phyloP scores from a whole-genome alignment of 1,140 invertebrate genomes.

The Drosophila insularis region DNA sequence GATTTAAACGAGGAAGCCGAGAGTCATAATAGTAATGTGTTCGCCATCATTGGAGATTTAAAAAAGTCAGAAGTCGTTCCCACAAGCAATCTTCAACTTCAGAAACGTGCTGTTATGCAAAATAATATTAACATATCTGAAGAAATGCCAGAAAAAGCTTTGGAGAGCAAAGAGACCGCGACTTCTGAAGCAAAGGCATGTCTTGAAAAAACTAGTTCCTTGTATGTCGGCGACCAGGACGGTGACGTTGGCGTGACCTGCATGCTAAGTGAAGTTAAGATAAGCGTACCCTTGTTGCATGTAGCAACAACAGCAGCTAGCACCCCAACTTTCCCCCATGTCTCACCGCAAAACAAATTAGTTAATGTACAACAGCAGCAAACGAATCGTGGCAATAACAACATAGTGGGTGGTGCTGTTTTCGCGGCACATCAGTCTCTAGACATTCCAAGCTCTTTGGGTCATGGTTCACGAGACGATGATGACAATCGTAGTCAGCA shows the following conservation, averaged over 20 bases:
- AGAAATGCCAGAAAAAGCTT: conserved; percentile 34
- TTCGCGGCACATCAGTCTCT: conserved; percentile 86
- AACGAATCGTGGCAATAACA: background rate
- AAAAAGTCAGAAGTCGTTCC: conserved; percentile 22
- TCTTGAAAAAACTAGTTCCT: conserved; percentile 32
- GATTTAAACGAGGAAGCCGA: background rate
- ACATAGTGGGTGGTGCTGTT: background rate
- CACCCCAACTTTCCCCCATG: background rate
- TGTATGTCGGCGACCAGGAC: conserved; percentile 21
- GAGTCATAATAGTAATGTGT: conserved; percentile 29
- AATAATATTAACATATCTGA: conserved; percentile 1
- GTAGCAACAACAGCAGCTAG: background rate
- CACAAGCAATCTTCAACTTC: conserved; percentile 5
- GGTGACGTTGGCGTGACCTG: background rate
- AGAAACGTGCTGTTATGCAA: conserved; percentile 3
- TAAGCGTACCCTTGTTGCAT: conserved; percentile 8
- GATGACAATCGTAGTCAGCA: conserved; percentile 93
- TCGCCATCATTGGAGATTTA: conserved; percentile 58
- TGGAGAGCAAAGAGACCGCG: conserved; percentile 22
- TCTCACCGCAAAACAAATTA: background rate
- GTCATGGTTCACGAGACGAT: conserved; percentile 85
- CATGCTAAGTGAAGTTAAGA: background rate
- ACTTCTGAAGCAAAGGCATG: background rate
- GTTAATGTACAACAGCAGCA: background rate
- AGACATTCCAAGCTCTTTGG: conserved; percentile 87